Percentiles rank a stretch among this genome's conserved stretches.
Conservation (phyloP, 2,797 vertebrate species). For the Rhinogobio ventralis region DNA sequence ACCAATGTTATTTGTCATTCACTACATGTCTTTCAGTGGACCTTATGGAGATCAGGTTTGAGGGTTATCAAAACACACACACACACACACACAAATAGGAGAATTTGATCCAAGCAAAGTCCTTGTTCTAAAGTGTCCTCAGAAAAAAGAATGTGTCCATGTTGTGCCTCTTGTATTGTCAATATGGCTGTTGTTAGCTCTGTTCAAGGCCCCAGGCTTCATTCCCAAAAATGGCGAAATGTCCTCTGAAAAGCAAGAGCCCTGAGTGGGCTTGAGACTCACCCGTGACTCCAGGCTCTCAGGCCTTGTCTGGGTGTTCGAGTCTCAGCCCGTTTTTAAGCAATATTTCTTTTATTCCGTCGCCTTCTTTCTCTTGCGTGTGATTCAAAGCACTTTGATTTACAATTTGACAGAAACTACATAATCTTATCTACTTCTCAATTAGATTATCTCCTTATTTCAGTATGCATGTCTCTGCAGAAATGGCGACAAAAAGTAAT, state of each 20-base stretch:
- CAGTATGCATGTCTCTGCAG: constrained; percentile 39
- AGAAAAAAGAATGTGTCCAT: constrained; percentile 28
- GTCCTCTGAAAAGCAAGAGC: constrained; percentile 56
- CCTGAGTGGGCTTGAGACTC: constrained; percentile 55
- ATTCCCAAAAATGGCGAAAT: constrained; percentile 16
- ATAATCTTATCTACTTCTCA: constrained; percentile 23
- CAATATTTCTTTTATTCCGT: constrained; percentile 31
- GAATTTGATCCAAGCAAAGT: constrained; percentile 44
- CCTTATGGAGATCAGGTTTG: constrained; percentile 18
- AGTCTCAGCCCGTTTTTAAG: constrained; percentile 37
- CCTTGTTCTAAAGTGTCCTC: constrained; percentile 32
- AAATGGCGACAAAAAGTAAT: constrained; percentile 40
- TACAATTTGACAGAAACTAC: constrained; percentile 38
- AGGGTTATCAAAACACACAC: constrained; percentile 41
- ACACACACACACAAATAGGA: constrained; percentile 29
- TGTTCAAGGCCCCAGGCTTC: constrained; percentile 50
- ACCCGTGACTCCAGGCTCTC: constrained; percentile 42
- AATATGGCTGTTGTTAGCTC: constrained; percentile 59
- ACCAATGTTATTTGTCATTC: neutral
- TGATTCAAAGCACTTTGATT: constrained; percentile 27
- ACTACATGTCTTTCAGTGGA: neutral
- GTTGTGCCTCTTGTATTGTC: constrained; percentile 46
- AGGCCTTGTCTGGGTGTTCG: constrained; percentile 27
- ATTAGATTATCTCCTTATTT: constrained; percentile 32
- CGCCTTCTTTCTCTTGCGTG: neutral